Evolutionary conservation across 2,888 invertebrate genomes (phyloP), one percentile per base, ranked within the genome.

Genomic region (Rugalucina vietnamica): DNA sequence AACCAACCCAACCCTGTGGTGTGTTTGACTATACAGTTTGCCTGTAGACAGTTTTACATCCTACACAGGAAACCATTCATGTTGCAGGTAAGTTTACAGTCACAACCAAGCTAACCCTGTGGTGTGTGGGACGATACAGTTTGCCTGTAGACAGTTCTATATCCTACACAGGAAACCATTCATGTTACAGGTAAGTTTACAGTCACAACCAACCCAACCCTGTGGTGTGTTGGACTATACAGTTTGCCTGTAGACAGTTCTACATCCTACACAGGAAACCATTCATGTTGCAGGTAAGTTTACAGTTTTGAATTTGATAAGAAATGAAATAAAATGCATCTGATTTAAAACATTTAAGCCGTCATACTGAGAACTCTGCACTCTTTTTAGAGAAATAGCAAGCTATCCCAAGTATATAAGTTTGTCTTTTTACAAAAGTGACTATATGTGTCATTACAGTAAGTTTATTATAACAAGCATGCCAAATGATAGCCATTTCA

Each of bases 131-230:
- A 98, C 99, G 0, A 98, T 99, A 78, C 99, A 99, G 94, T 99
- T 99, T 94, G 98, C 99, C 0, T 99, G 99, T 21, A 98, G 99
- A 93, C 99, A 99, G 94, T 99, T 99, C 95, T 99, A 99, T 95
- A 96, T 99, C 82, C 96, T 99, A 95, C 99, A 99, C 94, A 96
- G 99, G 75, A 99, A 99, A 94, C 99, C 99, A 0, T 99, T 99
- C 93, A 98, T 99, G 91, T 96, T 99, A 76, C 99, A 99, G 96
- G 94, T 94, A 99, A 95, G 97, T 99, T 79, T 99, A 99, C 95
- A 98, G 99, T 1, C 98, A 98, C 93, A 98, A 99, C 95, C 99
- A 99, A 95, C 98, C 99, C 0, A 99, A 99, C 95, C 97, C 97
- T 93, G 96, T 99, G 32, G 97, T 99, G 1, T 98, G 98, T 5